Evolutionary conservation across 2,113 vertebrate genomes (phyloP), one percentile per base, ranked within the genome.

Genomic region (Ictalurus furcatus): DNA sequence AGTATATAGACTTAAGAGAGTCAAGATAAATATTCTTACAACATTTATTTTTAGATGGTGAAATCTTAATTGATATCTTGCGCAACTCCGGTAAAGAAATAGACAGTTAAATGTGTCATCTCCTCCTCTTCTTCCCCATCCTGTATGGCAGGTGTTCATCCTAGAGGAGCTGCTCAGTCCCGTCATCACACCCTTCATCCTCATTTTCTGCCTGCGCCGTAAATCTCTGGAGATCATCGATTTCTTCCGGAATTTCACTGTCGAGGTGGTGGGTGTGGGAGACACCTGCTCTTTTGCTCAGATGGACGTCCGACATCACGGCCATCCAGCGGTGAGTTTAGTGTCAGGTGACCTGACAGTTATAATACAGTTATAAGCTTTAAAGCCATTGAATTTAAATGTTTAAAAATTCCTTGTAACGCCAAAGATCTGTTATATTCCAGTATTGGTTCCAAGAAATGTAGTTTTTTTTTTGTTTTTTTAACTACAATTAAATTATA

Each of bases 281-380:
- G 98, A 99, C 93, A 99, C 98, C 80, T 99, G 98, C 92, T 99
- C 98, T 65, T 99, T 99, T 13, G 98, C 98, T 65, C 98, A 99
- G 95, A 99, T 99, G 98, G 98, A 99, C 0, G 97, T 99, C 90
- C 97, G 98, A 61, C 98, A 99, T 91, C 98, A 99, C 0, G 98
- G 98, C 79, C 98, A 99, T 92, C 98, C 98, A 0, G 97, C 98
- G 93, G 98, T 99, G 95, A 94, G 95, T 86, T n/a, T 44, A 76
- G 48, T 52, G 48, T 52, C 48, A 11, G 48, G 48, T 52, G 48
- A 59, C 4, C 19, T 6, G 1, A 21, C 5, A 28, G 1, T n/a
- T 78, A 17, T 21, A 11, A 58, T 58, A 56, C 23, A 3, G 25
- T 76, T 23, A 73, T 73, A 0, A 73, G 6, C 28, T 37, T 25